Evolutionary conservation across 2,797 vertebrate species (phyloP).

Genomic region (Chloroceryle amazona): DNA sequence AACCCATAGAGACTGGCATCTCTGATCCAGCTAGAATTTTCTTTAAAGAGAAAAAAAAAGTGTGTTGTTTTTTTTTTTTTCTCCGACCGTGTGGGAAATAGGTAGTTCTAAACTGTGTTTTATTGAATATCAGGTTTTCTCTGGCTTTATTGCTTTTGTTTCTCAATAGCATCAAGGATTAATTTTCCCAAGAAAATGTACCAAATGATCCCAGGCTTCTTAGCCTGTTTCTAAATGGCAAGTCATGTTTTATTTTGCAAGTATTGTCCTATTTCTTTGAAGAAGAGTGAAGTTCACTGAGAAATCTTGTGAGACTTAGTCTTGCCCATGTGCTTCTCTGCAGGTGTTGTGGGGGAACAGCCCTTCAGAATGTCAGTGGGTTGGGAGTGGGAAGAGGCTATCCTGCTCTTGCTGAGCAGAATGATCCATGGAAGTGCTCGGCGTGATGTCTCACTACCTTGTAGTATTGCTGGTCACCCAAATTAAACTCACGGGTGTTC

Average conservation of each 20-base stretch:
- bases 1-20: background rate
- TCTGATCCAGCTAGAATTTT: conserved; percentile 29
- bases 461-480: background rate
- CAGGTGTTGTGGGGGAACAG: background rate
- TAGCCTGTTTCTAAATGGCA: conserved; percentile 15
- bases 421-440: background rate
- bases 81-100: conserved; percentile 28
- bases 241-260: background rate
- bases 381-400: background rate
- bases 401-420: background rate
- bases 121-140: conserved; percentile 16
- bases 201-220: background rate
- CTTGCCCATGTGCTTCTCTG: background rate
- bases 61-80: background rate
- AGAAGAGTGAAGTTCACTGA: background rate
- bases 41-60: background rate
- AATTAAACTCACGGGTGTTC: background rate
- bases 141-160: background rate
- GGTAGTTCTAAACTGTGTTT: background rate
- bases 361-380: background rate
- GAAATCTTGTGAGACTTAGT: background rate
- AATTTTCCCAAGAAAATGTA: background rate
- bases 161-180: background rate
- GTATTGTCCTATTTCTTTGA: background rate
- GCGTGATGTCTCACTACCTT: background rate